Evolutionary conservation across 1,140 invertebrate species (phyloP).

Genomic region (Drosophila grimshawi): DNA sequence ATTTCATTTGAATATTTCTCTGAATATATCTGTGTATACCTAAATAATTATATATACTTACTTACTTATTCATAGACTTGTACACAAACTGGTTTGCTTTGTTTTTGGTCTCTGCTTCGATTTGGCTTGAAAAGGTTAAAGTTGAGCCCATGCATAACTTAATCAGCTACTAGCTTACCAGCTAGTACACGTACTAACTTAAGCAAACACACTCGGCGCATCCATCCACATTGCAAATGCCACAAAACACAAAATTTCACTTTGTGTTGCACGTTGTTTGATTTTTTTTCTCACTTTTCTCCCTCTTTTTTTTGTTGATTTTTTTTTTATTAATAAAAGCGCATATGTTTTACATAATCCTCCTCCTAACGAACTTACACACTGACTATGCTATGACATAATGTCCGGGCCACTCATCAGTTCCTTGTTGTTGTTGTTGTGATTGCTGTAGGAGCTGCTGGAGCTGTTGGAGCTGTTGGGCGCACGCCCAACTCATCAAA

Average conservation of each 20-base stretch:
- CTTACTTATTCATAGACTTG: slow-evolving; percentile 6
- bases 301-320: slow-evolving; percentile 27
- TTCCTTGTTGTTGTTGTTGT: slow-evolving; percentile 49
- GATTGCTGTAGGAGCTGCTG: neutral
- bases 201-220: slow-evolving; percentile 30
- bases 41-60: slow-evolving; percentile 23
- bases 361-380: slow-evolving; percentile 45
- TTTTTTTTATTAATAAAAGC: slow-evolving; percentile 76
- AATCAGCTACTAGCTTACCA: neutral
- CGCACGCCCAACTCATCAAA: slow-evolving; percentile 36
- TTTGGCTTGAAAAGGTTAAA: slow-evolving; percentile 68
- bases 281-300: slow-evolving; percentile 12
- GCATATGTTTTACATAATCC: slow-evolving; percentile 67
- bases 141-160: slow-evolving; percentile 61
- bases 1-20: slow-evolving; percentile 55
- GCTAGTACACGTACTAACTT: slow-evolving; percentile 33
- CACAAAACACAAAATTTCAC: slow-evolving; percentile 57
- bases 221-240: slow-evolving; percentile 50
- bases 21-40: slow-evolving; percentile 7
- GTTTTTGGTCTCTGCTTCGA: slow-evolving; percentile 24
- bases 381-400: slow-evolving; percentile 49
- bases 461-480: slow-evolving; percentile 4
- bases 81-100: slow-evolving; percentile 56
- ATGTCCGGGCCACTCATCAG: slow-evolving; percentile 39
- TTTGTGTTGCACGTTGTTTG: slow-evolving; percentile 41